These are phyloP conservation scores for Sphenodon punctatus DNA, from an alignment of 2,797 vertebrate genomes.

Conservation along the genomic window DNA sequence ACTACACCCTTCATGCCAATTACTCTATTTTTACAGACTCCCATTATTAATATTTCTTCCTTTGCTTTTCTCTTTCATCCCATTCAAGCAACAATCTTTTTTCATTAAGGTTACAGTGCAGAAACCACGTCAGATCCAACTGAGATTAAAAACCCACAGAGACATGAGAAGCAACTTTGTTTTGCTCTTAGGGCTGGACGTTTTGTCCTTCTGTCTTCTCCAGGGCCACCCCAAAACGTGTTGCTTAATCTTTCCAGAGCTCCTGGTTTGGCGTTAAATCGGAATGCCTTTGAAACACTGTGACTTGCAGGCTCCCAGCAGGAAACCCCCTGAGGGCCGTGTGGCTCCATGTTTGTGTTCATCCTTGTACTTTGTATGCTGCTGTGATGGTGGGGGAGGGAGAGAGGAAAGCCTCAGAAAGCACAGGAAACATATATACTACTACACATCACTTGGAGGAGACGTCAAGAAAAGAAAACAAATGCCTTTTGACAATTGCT, in stretches of 20 bases:
- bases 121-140: not conserved
- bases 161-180: not conserved
- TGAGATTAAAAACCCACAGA: not conserved
- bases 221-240: constrained; percentile 5
- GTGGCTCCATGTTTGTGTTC: not conserved
- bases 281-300: not conserved
- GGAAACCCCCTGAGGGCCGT: not conserved
- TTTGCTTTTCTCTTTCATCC: not conserved
- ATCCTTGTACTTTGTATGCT: not conserved
- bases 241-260: constrained; percentile 6
- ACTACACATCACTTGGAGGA: constrained; percentile 9
- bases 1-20: too few species aligned
- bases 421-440: constrained; percentile 21
- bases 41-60: not conserved
- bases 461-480: not conserved
- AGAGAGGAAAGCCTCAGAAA: not conserved
- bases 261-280: constrained; percentile 15
- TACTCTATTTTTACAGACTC: too few species aligned
- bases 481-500: constrained; percentile 26
- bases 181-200: not conserved
- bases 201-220: not conserved
- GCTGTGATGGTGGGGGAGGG: not conserved
- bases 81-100: not conserved
- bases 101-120: not conserved
- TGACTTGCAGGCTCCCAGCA: not conserved